Evolutionary conservation across 2,888 invertebrate genomes (phyloP), one percentile per base, ranked within the genome.

Genomic region (Nezara viridula): DNA sequence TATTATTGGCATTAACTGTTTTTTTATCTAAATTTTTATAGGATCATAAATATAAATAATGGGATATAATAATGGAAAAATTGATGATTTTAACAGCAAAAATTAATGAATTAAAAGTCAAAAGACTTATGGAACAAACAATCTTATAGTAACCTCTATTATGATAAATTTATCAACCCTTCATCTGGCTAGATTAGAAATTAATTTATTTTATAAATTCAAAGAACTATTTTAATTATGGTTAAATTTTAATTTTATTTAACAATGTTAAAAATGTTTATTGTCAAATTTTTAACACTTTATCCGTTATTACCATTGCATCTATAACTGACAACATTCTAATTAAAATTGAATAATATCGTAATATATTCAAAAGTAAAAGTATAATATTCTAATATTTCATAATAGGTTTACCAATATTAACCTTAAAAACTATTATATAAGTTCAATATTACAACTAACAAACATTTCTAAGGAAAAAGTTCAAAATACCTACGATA

Each of bases 331-430:
- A 81, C 60, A 60, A 86, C 27, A 86, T 47, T 86, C 50, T 24
- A 86, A 40, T 55, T n/a, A 44, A 32, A 9, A 86, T 0, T 27
- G 55, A 40, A 44, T 50, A 60, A 44, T 55, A 55, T 86, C 27
- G 9, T 86, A 47, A 47, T 86, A 77, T 40, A 44, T 81, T 81
- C 37, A n/a, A 44, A 81, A 37, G 52, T 50, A 86, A 86, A 52
- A 86, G 27, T 86, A 55, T 55, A 86, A 86, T 86, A 86, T 37
- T 60, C 44, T 86, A 44, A 21, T 86, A n/a, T 50, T 50, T 52
- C 16, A 55, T 60, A 60, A 55, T 60, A 44, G 12, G n/a, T 81
- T 47, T 81, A 81, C 14, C 81, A 14, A 81, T 81, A 47, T 81
- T 47, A 81, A 81, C 16, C 81, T 44, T 44, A 81, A 14, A 44